These are phyloP conservation scores for Epizoanthus illoricatus DNA, from an alignment of 92 coral and sea anemone species.

Conservation along the genomic window DNA sequence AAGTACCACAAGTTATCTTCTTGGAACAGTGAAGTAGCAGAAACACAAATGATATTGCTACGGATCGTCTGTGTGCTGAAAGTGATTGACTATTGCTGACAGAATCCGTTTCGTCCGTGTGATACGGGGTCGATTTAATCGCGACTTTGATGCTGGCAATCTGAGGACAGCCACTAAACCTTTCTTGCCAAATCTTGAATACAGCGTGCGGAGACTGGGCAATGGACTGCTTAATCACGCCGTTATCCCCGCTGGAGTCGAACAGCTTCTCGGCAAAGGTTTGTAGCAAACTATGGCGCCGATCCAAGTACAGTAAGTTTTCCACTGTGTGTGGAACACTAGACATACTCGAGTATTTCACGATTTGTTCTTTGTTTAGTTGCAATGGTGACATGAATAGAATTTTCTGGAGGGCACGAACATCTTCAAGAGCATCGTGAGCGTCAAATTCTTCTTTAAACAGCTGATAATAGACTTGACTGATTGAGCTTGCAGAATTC, in stretches of 20 bases:
- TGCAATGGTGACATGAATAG: neutral
- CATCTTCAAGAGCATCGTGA: slow-evolving; percentile 15
- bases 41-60: slow-evolving; percentile 14
- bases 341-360: neutral
- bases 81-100: slow-evolving; percentile 5
- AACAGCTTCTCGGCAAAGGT: neutral
- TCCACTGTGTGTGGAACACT: too few species aligned
- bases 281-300: neutral
- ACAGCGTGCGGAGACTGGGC: neutral
- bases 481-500: neutral
- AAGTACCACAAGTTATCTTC: neutral
- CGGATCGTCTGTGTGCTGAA: slow-evolving; percentile 15
- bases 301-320: neutral
- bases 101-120: neutral
- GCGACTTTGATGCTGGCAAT: slow-evolving; percentile 1
- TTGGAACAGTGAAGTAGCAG: neutral
- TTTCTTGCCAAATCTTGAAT: neutral
- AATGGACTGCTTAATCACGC: neutral
- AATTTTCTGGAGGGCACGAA: slow-evolving; percentile 3
- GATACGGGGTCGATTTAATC: neutral
- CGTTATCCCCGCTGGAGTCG: neutral
- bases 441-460: neutral
- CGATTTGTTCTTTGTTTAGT: neutral
- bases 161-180: slow-evolving; percentile 1
- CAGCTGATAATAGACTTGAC: neutral